These are phyloP conservation scores for Lepus oiostolus DNA, from an alignment of 2,797 vertebrate species.

Conservation along the genomic window DNA sequence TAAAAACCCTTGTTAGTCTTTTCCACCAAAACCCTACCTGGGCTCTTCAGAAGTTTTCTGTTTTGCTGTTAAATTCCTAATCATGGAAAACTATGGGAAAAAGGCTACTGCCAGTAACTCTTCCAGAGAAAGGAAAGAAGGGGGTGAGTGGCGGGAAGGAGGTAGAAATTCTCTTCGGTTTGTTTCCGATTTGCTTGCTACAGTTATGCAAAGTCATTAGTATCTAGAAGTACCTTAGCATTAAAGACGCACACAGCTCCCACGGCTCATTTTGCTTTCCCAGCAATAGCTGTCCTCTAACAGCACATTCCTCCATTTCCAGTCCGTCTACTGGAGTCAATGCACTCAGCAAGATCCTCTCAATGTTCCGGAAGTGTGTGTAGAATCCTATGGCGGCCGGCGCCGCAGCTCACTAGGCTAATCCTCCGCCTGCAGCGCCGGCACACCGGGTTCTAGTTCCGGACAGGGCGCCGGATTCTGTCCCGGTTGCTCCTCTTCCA, in stretches of 20 bases:
- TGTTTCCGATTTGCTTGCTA: constrained; percentile 48
- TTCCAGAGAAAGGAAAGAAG: not conserved
- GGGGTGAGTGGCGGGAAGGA: not conserved
- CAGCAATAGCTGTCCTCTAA: not conserved
- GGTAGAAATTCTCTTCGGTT: not conserved
- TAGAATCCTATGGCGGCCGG: not conserved
- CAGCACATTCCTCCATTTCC: not conserved
- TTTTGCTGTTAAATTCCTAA: constrained; percentile 50
- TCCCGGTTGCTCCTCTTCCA: no score
- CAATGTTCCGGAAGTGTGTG: not conserved
- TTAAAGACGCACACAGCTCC: not conserved
- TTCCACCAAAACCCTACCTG: constrained; percentile 68
- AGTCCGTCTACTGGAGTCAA: not conserved
- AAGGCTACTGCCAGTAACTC: not conserved
- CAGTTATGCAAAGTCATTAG: constrained; percentile 38
- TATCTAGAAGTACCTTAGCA: constrained; percentile 13
- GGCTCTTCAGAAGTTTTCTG: constrained; percentile 47
- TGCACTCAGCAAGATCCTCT: not conserved
- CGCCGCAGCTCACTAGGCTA: no score
- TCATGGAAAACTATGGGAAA: not conserved
- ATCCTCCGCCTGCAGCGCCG: no score
- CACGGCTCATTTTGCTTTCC: not conserved
- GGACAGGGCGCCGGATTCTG: no score
- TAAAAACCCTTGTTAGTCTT: constrained; percentile 70
- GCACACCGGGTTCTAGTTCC: no score